Evolutionary conservation across 2,113 vertebrate species (phyloP), one percentile per base, ranked within the genome.

Genomic region (Sinocyclocheilus anophthalmus): DNA sequence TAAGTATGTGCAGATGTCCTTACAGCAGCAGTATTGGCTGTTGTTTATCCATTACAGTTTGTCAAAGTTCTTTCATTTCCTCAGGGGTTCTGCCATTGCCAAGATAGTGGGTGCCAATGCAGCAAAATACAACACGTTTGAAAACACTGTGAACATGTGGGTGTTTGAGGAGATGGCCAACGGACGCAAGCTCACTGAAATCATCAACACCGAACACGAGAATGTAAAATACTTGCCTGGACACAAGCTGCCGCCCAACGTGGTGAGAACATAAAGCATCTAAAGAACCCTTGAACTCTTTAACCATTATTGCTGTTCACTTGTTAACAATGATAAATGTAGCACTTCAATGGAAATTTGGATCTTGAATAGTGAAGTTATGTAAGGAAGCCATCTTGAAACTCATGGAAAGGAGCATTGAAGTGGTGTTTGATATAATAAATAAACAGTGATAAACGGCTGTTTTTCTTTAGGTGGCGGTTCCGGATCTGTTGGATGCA

Each of bases 41-140:
- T 45, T 30, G 67, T 3, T 9, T 55, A 4, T 59, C 26, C 14
- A 26, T 72, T 30, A 24, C 63, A 70, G 12, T 72, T 30, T 13
- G 59, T 48, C 53, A 16, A 26, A 69, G 30, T 85, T 81, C 3
- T 81, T 24, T 20, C 0, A 80, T 61, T 30, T 91, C 5, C 12
- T 12, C 94, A 99, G 98, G 98, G 98, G 98, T 88, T 98, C 97
- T 16, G 98, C 96, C 92, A 99, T 99, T 18, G 98, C 97, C 92
- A 99, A 98, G 94, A 97, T 99, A 1, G 96, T 96, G 5, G 98
- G 97, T 3, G 91, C 89, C 90, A 99, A 99, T 18, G 94, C 96
- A 1, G 96, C 93, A 4, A 93, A 93, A 89, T 93, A 96, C 88
- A 91, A 94, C 91, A 87, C 30, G 83, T 99, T 99, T 76, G 96